phyloP scores from a whole-genome alignment of 2,113 vertebrate genomes.

The Prochilodus magdalenae region DNA sequence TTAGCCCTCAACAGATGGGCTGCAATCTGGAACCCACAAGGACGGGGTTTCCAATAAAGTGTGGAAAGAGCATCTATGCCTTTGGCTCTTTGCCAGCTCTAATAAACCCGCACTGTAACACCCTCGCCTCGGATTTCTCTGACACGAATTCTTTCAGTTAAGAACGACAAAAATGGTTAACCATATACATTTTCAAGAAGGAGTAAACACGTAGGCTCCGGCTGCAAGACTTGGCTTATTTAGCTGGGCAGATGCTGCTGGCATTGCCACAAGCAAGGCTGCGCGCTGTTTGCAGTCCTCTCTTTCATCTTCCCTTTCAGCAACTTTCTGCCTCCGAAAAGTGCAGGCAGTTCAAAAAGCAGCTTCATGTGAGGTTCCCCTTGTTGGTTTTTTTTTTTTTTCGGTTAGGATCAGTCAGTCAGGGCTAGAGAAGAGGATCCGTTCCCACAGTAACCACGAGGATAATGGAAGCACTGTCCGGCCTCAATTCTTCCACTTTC shows the following conservation, averaged over 20 bases:
- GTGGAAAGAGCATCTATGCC: no score
- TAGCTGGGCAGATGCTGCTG: conserved; percentile 6
- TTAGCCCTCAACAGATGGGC: no score
- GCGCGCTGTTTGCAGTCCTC: conserved; percentile 3
- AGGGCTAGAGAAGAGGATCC: conserved; percentile 19
- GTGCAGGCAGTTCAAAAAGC: conserved; percentile 23
- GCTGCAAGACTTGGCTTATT: neutral
- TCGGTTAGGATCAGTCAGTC: conserved; percentile 20
- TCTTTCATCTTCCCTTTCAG: conserved; percentile 36
- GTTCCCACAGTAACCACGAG: conserved; percentile 32
- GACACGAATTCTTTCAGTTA: neutral
- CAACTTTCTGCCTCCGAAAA: conserved; percentile 9
- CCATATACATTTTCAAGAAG: neutral
- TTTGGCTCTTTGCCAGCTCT: no score
- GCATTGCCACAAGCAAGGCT: conserved; percentile 36
- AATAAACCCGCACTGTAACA: no score
- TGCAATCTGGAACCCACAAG: no score
- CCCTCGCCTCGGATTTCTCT: no score
- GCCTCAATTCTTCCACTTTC: conserved; percentile 21
- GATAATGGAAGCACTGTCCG: conserved; percentile 40
- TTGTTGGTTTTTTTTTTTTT: neutral
- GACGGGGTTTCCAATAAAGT: no score
- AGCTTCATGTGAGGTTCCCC: neutral
- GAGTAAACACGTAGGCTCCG: neutral
- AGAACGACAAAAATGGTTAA: neutral